Conservation (phyloP, 23 tunicate species). For the Clavelina lepadiformis region DNA sequence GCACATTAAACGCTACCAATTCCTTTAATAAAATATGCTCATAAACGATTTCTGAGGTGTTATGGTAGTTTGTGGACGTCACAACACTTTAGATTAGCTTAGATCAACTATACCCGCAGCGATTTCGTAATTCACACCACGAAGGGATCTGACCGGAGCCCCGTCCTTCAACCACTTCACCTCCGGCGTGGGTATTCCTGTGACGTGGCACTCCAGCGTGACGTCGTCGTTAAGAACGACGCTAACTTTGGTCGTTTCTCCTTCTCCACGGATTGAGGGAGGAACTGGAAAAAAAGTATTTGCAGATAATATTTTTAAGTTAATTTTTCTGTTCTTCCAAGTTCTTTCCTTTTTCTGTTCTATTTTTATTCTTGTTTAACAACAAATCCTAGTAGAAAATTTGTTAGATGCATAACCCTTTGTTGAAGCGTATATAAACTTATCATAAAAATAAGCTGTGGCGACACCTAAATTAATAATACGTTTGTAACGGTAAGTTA, state of each 20-base stretch:
- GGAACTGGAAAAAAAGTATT: conserved; percentile 48
- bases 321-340: too few relatives aligned
- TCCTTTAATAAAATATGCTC: neutral
- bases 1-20: neutral
- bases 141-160: conserved; percentile 15
- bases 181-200: conserved; percentile 86
- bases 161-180: conserved; percentile 83
- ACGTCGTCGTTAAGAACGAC: conserved; percentile 62
- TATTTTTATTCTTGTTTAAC: too few relatives aligned
- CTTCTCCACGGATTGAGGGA: conserved; percentile 47
- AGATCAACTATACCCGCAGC: conserved; percentile 57
- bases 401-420: too few relatives aligned
- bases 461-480: too few relatives aligned
- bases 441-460: too few relatives aligned
- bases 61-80: too few relatives aligned
- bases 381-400: too few relatives aligned
- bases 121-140: conserved; percentile 16
- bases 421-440: too few relatives aligned
- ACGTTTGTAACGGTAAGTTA: too few relatives aligned
- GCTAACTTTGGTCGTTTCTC: conserved; percentile 43
- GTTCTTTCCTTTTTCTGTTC: too few relatives aligned
- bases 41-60: too few relatives aligned
- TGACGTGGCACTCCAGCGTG: conserved; percentile 69
- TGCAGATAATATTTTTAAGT: neutral
- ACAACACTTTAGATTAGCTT: too few relatives aligned